Percentiles rank a stretch among this genome's conserved stretches.
Conservation (phyloP, 2,888 invertebrate species). For the Acanthoscelides obtectus region DNA sequence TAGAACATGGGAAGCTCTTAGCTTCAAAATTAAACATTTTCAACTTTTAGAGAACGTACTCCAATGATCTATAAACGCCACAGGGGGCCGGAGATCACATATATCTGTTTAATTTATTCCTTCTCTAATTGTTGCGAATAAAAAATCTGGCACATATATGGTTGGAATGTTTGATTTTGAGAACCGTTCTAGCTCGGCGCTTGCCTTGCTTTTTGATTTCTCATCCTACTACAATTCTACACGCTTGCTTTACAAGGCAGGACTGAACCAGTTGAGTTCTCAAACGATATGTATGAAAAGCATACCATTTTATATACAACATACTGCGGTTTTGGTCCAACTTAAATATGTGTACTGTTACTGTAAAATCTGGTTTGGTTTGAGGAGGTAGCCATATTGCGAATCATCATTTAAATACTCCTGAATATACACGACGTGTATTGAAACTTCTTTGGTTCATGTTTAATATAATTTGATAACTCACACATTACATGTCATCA, state of each 20-base stretch:
- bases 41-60: slow-evolving; percentile 31
- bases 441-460: too few species aligned
- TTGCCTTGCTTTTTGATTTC: background rate
- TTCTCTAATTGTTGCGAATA: slow-evolving; percentile 47
- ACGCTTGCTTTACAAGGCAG: slow-evolving; percentile 19
- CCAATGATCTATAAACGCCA: slow-evolving; percentile 25
- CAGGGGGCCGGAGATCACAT: slow-evolving; percentile 31
- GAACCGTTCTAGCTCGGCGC: slow-evolving; percentile 10
- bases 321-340: slow-evolving; percentile 43
- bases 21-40: slow-evolving; percentile 29
- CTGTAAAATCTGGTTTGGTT: slow-evolving; percentile 47
- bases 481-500: too few species aligned
- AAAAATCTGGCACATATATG: slow-evolving; percentile 63
- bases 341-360: slow-evolving; percentile 42
- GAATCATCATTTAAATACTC: background rate
- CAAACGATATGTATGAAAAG: slow-evolving; percentile 45
- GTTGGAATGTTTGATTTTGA: slow-evolving; percentile 55
- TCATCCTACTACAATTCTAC: slow-evolving; percentile 16
- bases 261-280: slow-evolving; percentile 27
- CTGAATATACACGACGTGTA: background rate
- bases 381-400: slow-evolving; percentile 18
- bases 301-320: slow-evolving; percentile 42
- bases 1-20: slow-evolving; percentile 33
- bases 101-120: slow-evolving; percentile 33
- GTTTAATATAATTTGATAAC: too few species aligned